phyloP scores from a whole-genome alignment of 2,888 invertebrate species.

The Labia minor region DNA sequence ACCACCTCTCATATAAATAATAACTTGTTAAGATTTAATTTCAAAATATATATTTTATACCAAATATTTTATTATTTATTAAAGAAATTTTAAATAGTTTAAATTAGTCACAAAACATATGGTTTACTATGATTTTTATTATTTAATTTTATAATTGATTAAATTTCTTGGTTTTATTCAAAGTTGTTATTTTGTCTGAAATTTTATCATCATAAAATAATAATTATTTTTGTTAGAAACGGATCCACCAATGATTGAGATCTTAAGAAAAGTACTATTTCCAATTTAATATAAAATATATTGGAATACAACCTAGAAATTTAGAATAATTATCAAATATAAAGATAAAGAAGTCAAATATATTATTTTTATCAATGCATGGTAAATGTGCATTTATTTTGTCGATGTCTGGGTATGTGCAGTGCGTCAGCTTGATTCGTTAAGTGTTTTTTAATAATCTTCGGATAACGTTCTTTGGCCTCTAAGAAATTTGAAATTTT shows the following conservation, averaged over 20 bases:
- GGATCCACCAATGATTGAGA: too few species aligned
- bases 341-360: background rate
- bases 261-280: too few species aligned
- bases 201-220: background rate
- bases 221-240: background rate
- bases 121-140: too few species aligned
- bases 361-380: background rate
- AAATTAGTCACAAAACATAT: too few species aligned
- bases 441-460: background rate
- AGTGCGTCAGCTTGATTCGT: constrained; percentile 7
- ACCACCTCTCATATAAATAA: background rate
- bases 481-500: too few species aligned
- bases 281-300: too few species aligned
- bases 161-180: constrained; percentile 9
- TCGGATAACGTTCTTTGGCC: too few species aligned
- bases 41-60: too few species aligned
- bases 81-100: too few species aligned
- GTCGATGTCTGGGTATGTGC: constrained; percentile 4
- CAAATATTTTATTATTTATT: too few species aligned
- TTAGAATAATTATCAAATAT: background rate
- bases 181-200: background rate
- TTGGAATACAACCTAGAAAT: too few species aligned
- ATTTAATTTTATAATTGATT: background rate
- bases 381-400: background rate
- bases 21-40: too few species aligned